phyloP scores from a whole-genome alignment of 1,140 invertebrate species.

The Ceratina australensis region DNA sequence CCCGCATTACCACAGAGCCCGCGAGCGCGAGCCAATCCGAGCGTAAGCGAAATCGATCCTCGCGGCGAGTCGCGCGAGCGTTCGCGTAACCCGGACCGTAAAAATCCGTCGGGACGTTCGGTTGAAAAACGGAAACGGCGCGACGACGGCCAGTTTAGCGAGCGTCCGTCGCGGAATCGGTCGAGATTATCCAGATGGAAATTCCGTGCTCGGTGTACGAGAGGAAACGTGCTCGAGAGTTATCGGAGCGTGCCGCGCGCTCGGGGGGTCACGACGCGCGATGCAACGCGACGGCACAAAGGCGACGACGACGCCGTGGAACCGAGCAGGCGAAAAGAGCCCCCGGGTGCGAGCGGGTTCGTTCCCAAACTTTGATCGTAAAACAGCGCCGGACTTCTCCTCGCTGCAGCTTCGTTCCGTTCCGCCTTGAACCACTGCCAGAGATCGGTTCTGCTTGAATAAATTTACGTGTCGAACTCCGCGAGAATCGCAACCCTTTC shows the following conservation, averaged over 20 bases:
- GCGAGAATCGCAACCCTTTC: conserved; percentile 51
- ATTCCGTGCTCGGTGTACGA: conserved; percentile 36
- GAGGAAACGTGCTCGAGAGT: conserved; percentile 47
- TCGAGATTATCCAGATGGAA: conserved; percentile 58
- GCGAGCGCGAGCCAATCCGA: not conserved
- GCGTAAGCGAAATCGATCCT: not conserved
- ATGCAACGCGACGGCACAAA: conserved; percentile 47
- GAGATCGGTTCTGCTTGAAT: conserved; percentile 78
- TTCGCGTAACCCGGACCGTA: not conserved
- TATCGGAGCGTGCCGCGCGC: conserved; percentile 42
- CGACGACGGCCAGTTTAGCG: not conserved
- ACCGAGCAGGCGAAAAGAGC: conserved; percentile 62
- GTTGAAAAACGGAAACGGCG: conserved; percentile 21
- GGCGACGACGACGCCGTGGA: conserved; percentile 45
- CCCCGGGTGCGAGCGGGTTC: conserved; percentile 72
- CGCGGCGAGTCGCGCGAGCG: not conserved
- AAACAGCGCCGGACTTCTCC: conserved; percentile 66
- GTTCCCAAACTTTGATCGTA: conserved; percentile 76
- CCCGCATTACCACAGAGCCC: not conserved
- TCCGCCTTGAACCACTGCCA: conserved; percentile 76
- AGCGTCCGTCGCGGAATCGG: not conserved
- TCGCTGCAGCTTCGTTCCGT: conserved; percentile 53
- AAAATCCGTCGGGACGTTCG: not conserved
- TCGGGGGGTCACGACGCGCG: not conserved
- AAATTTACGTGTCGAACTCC: conserved; percentile 78